Evolutionary conservation across 2,113 vertebrate genomes (phyloP), one percentile per base, ranked within the genome.

Genomic region (Vanacampus margaritifer): DNA sequence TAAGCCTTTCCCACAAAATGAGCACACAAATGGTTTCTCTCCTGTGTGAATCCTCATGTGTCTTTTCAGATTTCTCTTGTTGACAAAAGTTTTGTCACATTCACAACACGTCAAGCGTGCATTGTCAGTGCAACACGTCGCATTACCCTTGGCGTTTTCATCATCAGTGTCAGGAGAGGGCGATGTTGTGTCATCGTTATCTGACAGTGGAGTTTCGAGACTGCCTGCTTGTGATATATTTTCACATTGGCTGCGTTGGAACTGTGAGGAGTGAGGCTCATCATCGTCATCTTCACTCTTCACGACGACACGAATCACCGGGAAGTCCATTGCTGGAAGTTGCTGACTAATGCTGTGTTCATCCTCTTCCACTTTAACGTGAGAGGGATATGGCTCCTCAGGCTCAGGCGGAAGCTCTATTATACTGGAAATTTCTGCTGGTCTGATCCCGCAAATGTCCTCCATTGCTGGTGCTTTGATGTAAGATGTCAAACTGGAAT

Each of bases 1-100:
- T 19, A 59, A 59, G 1, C 57, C 57, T 21, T 59, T 35, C 11
- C 57, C 57, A 1, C 57, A 59, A n/a, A 59, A 59, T n/a, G 57
- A 36, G 57, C 57, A 59, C 17, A 59, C 35, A 36, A 37, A 59
- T 0, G 57, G 32, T 59, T 59, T 59, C 35, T 59, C 32, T 35
- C 57, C 57, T 2, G 57, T 35, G 57, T 59, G 57, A 59, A 36
- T 36, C 35, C 32, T 59, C 32, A 59, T 59, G 19, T 59, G 57
- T 36, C 57, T 35, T 12, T 21, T 36, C 32, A 59, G 10, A 21
- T 59, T 59, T 36, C 57, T 59, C 57, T 59, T 37, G 32, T 59
- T 59, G 17, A 59, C 57, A 59, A 59, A 59, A 0, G 17, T 36
- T 59, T 59, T 59, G 57, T 59, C 57, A 59, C 57, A 59, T 32